Evolutionary conservation across 2,113 vertebrate genomes (phyloP), one percentile per base, ranked within the genome.

Genomic region (Neoarius graeffei): DNA sequence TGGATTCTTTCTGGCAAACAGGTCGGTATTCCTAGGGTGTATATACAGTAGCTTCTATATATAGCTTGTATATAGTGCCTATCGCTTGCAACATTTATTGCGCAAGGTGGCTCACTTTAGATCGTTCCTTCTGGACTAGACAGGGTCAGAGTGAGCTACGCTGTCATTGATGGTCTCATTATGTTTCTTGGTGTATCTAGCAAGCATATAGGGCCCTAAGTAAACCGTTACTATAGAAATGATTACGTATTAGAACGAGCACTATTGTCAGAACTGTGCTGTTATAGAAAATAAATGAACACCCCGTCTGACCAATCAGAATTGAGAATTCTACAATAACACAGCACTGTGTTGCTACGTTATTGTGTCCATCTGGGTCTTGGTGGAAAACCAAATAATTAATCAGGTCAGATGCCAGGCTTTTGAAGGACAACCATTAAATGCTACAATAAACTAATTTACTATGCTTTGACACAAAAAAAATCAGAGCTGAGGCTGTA

Each of bases 371-470:
- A 56, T 35, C 76, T 54, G 17, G 50, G 52, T 57, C 6, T 76
- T 76, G 7, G 76, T 56, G 50, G 4, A 80, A 56, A 57, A 56
- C 52, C n/a, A 80, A 80, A 30, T 81, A 59, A 81, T 35, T 19
- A 42, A 81, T 81, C 30, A 35, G 42, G 10, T 35, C 54, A 81
- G 25, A 60, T 42, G 9, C 17, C 17, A 35, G 27, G 15, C 5
- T 42, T 60, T 81, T 11, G 10, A 81, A 81, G 56, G 30, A 81
- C 64, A 54, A 27, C 23, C 20, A 52, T 59, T 85, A 76, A 77
- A 86, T 52, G 30, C 20, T 23, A 67, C 48, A 81, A 69, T 86
- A 56, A 81, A 81, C 27, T 30, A 60, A 60, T 60, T 60, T 60
- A 2, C 27, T 80, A 52, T 81, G 25, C 10, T 66, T 66, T 79